Conservation (phyloP, 2,888 invertebrate genomes). For the Agriopis leucophaearia region DNA sequence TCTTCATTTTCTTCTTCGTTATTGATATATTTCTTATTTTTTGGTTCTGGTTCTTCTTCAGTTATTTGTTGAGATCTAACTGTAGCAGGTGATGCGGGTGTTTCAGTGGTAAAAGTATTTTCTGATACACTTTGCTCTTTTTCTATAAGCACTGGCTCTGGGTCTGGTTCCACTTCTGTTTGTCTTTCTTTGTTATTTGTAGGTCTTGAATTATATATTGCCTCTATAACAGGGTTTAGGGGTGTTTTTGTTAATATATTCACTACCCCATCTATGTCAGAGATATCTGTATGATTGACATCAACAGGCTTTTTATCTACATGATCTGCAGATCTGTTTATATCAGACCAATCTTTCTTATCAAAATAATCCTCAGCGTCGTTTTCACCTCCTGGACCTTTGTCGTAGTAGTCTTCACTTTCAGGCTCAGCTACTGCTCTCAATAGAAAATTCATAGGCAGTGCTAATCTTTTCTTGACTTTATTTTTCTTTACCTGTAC, state of each 20-base stretch:
- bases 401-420: constrained; percentile 70
- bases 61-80: constrained; percentile 18
- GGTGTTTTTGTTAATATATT: constrained; percentile 64
- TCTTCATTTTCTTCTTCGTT: constrained; percentile 46
- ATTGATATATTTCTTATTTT: constrained; percentile 33
- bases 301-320: constrained; percentile 42
- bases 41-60: constrained; percentile 36
- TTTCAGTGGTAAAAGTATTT: constrained; percentile 4
- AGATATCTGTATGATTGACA: constrained; percentile 57
- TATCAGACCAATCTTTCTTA: constrained; percentile 77
- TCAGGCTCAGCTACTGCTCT: constrained; percentile 70
- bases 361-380: constrained; percentile 75
- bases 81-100: background rate
- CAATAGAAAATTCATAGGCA: constrained; percentile 70
- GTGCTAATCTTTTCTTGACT: constrained; percentile 75
- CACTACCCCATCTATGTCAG: constrained; percentile 76
- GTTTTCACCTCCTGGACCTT: constrained; percentile 65
- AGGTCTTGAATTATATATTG: constrained; percentile 42
- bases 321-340: constrained; percentile 55
- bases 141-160: constrained; percentile 17
- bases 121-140: constrained; percentile 29
- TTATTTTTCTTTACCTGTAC: constrained; percentile 66
- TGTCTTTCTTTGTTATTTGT: constrained; percentile 1
- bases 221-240: constrained; percentile 51
- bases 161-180: background rate